These are phyloP conservation scores for Leucophora obtusa DNA, from an alignment of 2,888 invertebrate genomes.

Conservation along the genomic window DNA sequence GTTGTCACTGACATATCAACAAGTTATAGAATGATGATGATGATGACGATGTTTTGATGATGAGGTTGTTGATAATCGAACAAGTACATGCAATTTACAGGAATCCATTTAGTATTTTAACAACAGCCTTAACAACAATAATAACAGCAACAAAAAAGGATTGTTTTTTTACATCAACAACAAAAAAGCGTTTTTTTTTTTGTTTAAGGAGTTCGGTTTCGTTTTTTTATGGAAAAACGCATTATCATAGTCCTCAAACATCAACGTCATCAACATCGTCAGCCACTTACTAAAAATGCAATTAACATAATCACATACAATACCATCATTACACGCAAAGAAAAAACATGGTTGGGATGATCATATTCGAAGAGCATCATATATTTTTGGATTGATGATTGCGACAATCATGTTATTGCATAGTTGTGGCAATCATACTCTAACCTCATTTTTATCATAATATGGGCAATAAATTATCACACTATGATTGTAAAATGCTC, in stretches of 20 bases:
- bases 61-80: conserved; percentile 35
- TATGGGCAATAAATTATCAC: too few relatives aligned
- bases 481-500: too few relatives aligned
- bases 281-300: conserved; percentile 59
- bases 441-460: too few relatives aligned
- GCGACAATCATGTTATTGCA: too few relatives aligned
- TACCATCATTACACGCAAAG: too few relatives aligned
- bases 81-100: conserved; percentile 60
- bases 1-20: conserved; percentile 64
- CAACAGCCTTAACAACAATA: background rate
- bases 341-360: too few relatives aligned
- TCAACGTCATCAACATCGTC: conserved; percentile 21
- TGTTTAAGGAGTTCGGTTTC: background rate
- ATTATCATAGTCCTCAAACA: conserved; percentile 31
- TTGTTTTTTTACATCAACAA: too few relatives aligned
- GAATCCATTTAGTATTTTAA: conserved; percentile 55
- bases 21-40: conserved; percentile 47
- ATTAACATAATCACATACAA: conserved; percentile 56
- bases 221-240: conserved; percentile 13
- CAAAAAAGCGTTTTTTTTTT: too few relatives aligned
- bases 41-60: conserved; percentile 1
- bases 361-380: too few relatives aligned
- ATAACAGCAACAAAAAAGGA: background rate
- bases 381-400: too few relatives aligned
- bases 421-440: too few relatives aligned